Percentiles rank a stretch among this genome's conserved stretches.
Conservation (phyloP, 2,888 invertebrate species). For the Drosophila infuscata region DNA sequence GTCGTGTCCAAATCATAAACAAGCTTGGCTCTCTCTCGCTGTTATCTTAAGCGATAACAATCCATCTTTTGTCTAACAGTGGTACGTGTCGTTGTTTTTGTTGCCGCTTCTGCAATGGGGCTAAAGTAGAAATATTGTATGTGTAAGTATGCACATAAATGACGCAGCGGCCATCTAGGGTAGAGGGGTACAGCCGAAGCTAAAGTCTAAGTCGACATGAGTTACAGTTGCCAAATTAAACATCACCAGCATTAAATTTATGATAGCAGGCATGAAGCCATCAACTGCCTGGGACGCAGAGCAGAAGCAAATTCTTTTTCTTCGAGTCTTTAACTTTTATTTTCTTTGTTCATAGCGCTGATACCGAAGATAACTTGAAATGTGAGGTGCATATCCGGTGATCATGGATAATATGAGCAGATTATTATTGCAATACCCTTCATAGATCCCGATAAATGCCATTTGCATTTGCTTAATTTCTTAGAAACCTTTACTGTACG, state of each 20-base stretch:
- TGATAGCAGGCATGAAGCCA: slow-evolving; percentile 74
- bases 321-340: slow-evolving; percentile 13
- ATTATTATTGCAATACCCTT: neutral
- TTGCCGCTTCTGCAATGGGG: slow-evolving; percentile 24
- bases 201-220: slow-evolving; percentile 74
- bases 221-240: slow-evolving; percentile 81
- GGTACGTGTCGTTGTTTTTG: slow-evolving; percentile 44
- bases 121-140: slow-evolving; percentile 56
- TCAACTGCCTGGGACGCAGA: slow-evolving; percentile 25
- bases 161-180: slow-evolving; percentile 34
- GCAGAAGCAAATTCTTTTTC: slow-evolving; percentile 51
- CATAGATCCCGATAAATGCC: neutral
- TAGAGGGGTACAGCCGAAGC: slow-evolving; percentile 28
- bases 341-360: neutral
- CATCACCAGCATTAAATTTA: slow-evolving; percentile 81
- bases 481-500: neutral
- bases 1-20: slow-evolving; percentile 10
- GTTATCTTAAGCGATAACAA: slow-evolving; percentile 84
- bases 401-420: neutral
- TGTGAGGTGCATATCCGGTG: too few species aligned
- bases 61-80: slow-evolving; percentile 81
- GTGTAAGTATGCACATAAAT: slow-evolving; percentile 45
- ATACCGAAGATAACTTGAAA: too few species aligned
- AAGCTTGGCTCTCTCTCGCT: slow-evolving; percentile 35
- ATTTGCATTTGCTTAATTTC: neutral